These are phyloP conservation scores for Nesometra sesokonis DNA, from an alignment of 35 echinoderm and acorn worm genomes.

Conservation along the genomic window DNA sequence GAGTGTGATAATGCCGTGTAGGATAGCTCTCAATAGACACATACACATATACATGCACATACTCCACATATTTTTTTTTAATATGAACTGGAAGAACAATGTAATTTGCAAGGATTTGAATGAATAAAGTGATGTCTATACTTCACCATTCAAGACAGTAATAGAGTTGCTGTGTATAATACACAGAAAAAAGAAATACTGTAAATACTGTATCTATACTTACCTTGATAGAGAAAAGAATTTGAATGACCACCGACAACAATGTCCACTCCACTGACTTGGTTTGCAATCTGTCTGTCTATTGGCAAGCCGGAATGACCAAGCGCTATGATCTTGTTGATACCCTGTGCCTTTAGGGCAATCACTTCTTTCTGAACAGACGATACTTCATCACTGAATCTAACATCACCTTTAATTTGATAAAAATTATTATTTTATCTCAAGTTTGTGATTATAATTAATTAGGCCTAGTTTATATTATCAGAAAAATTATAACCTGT, in stretches of 20 bases:
- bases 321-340: constrained; percentile 83
- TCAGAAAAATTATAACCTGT: no score
- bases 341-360: constrained; percentile 27
- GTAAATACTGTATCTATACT: background rate
- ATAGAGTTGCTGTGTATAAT: background rate
- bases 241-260: constrained; percentile 79
- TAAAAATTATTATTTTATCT: background rate
- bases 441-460: no score
- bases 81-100: no score
- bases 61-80: no score
- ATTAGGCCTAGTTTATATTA: no score
- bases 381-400: constrained; percentile 45
- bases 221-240: constrained; percentile 83
- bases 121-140: no score
- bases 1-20: no score
- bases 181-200: no score
- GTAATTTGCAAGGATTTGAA: background rate
- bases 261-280: constrained; percentile 66
- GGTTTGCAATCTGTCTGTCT: constrained; percentile 47
- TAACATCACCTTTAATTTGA: constrained; percentile 31
- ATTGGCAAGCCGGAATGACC: constrained; percentile 71
- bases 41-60: no score
- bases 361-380: constrained; percentile 46
- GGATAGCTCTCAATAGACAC: no score
- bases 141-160: background rate